Percentiles rank a stretch among this genome's conserved stretches.
Conservation (phyloP, 2,113 vertebrate genomes). For the Xenopus borealis region DNA sequence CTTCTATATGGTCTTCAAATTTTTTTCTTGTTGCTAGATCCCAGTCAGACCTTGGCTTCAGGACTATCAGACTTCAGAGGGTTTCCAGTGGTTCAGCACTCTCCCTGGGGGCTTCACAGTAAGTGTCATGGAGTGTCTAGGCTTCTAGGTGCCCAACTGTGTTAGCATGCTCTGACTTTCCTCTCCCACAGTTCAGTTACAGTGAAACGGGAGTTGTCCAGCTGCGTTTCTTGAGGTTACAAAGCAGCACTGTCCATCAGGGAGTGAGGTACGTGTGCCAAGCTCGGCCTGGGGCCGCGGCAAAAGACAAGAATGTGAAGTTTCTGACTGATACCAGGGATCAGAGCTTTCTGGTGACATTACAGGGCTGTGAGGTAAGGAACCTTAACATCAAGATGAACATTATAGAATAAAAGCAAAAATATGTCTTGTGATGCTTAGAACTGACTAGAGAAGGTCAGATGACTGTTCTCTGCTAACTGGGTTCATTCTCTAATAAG, state of each 20-base stretch:
- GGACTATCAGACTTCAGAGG: conserved; percentile 50
- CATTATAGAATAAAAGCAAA: too few species aligned
- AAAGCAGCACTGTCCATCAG: conserved; percentile 70
- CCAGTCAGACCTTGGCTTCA: conserved; percentile 78
- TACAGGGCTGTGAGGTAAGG: conserved; percentile 76
- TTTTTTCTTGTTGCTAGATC: conserved; percentile 56
- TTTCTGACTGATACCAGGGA: conserved; percentile 72
- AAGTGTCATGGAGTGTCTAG: conserved; percentile 22
- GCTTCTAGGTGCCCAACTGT: accelerated
- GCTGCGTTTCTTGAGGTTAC: conserved; percentile 80
- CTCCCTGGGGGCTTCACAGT: conserved; percentile 77
- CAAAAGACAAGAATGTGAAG: conserved; percentile 59
- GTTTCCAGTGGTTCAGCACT: conserved; percentile 79
- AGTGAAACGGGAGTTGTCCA: conserved; percentile 72
- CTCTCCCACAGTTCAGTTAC: conserved; percentile 69
- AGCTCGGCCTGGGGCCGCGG: conserved; percentile 51
- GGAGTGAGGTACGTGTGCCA: conserved; percentile 75
- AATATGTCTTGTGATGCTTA: too few species aligned
- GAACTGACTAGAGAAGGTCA: neutral
- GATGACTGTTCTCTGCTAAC: too few species aligned
- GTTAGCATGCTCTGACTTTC: neutral
- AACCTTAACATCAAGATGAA: neutral
- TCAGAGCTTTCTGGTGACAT: conserved; percentile 69
- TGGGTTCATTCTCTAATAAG: too few species aligned
- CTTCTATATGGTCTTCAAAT: neutral